Conservation (phyloP, 2,888 invertebrate species). For the Pimpla rufipes region DNA sequence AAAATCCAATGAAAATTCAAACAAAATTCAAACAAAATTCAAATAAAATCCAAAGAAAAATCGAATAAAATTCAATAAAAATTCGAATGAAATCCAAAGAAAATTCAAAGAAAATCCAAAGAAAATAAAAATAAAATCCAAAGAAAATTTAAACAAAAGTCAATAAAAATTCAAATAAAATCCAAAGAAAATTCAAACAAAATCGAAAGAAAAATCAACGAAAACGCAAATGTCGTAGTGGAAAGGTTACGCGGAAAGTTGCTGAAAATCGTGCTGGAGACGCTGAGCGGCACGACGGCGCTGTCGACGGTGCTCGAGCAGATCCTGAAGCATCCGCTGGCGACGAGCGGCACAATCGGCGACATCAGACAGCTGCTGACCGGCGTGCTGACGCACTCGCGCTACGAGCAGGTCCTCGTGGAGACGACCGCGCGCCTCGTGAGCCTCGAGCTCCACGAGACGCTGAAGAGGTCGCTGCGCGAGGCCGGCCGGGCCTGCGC, state of each 20-base stretch:
- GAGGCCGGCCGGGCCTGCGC: constrained; percentile 81
- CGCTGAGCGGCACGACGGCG: constrained; percentile 83
- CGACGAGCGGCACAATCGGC: constrained; percentile 87
- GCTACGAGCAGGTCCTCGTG: constrained; percentile 91
- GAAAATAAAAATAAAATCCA: too few species aligned
- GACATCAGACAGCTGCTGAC: constrained; percentile 88
- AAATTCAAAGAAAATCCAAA: too few species aligned
- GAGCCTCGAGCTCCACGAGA: constrained; percentile 89
- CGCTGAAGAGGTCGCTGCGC: constrained; percentile 81
- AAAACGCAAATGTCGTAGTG: constrained; percentile 66
- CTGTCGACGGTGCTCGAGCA: constrained; percentile 88
- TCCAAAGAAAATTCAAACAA: too few species aligned
- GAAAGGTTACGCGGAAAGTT: constrained; percentile 80
- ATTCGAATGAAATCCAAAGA: too few species aligned
- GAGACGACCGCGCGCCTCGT: constrained; percentile 89
- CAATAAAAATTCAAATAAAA: neutral
- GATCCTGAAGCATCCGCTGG: constrained; percentile 86
- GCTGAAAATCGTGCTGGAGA: constrained; percentile 82
- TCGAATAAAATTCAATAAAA: too few species aligned
- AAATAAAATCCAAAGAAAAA: too few species aligned
- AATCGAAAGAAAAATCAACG: neutral
- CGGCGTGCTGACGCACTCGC: constrained; percentile 92
- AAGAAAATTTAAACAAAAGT: neutral
- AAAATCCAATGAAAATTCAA: too few species aligned
- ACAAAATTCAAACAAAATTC: too few species aligned